Conservation (phyloP, 2,888 invertebrate species). For the Drosophila fulvimacula region DNA sequence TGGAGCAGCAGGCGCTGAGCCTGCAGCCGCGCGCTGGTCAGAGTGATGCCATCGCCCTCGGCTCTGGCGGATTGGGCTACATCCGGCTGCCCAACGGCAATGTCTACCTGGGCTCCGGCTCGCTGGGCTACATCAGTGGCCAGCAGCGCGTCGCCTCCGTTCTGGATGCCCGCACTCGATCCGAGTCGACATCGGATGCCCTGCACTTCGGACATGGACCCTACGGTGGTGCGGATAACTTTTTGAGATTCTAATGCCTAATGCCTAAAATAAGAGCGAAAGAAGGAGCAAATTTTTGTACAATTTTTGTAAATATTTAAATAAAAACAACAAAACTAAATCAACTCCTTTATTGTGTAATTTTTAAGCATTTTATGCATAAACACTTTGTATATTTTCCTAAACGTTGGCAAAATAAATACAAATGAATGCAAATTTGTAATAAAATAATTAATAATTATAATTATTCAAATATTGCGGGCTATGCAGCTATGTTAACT, state of each 20-base stretch:
- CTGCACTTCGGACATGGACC: slow-evolving; percentile 83
- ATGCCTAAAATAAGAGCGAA: background rate
- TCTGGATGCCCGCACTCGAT: slow-evolving; percentile 80
- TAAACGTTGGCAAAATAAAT: slow-evolving; percentile 52
- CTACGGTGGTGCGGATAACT: slow-evolving; percentile 64
- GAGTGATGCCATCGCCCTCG: slow-evolving; percentile 80
- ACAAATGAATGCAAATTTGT: slow-evolving; percentile 7
- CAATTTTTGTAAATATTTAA: slow-evolving; percentile 69
- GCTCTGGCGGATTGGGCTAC: slow-evolving; percentile 84
- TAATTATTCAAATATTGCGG: background rate
- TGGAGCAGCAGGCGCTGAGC: slow-evolving; percentile 60
- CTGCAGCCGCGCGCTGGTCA: slow-evolving; percentile 51
- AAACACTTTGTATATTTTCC: slow-evolving; percentile 45
- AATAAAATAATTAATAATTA: background rate
- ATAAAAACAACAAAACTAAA: slow-evolving; percentile 38
- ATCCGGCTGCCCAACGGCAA: slow-evolving; percentile 84
- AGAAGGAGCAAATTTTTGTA: slow-evolving; percentile 34
- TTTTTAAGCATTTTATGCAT: slow-evolving; percentile 45
- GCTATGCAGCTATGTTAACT: background rate
- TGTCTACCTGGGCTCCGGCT: slow-evolving; percentile 84
- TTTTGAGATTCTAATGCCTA: slow-evolving; percentile 60
- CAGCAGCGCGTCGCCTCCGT: slow-evolving; percentile 78
- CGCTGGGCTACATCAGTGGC: slow-evolving; percentile 83
- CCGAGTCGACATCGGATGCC: slow-evolving; percentile 78
- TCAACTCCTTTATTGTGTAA: slow-evolving; percentile 44